These are phyloP conservation scores for Chaenodraco wilsoni DNA, from an alignment of 2,797 vertebrate species.

Conservation along the genomic window DNA sequence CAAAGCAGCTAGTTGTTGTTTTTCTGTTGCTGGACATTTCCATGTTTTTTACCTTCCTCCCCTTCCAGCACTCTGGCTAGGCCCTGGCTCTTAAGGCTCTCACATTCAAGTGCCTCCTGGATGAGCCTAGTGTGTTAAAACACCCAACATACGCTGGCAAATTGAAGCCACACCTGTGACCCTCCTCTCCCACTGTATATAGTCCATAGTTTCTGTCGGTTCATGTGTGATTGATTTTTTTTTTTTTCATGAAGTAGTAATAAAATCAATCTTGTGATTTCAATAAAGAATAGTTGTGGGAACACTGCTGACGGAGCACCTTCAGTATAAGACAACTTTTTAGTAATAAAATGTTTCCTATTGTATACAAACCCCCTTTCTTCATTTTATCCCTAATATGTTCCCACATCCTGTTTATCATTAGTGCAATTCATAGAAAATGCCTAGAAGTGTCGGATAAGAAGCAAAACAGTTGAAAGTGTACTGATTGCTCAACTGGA, in stretches of 20 bases:
- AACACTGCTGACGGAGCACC: conserved; percentile 73
- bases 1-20: conserved; percentile 39
- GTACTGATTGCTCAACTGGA: conserved; percentile 2
- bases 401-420: not conserved
- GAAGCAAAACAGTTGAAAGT: not conserved
- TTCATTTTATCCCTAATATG: conserved; percentile 41
- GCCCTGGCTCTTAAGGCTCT: conserved; percentile 74
- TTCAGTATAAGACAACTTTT: conserved; percentile 80
- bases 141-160: conserved; percentile 60
- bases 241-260: conserved; percentile 71
- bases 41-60: conserved; percentile 28
- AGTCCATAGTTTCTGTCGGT: conserved; percentile 72
- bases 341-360: conserved; percentile 87
- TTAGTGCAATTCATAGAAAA: not conserved
- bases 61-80: conserved; percentile 50
- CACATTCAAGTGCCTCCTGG: conserved; percentile 82
- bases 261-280: conserved; percentile 77
- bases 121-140: conserved; percentile 72
- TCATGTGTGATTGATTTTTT: conserved; percentile 69
- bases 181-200: conserved; percentile 68
- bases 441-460: not conserved
- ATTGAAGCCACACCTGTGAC: conserved; percentile 54
- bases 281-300: conserved; percentile 82
- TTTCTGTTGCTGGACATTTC: conserved; percentile 47
- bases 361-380: conserved; percentile 59